These are phyloP conservation scores for Diloba caeruleocephala DNA, from an alignment of 2,888 invertebrate genomes.

Conservation along the genomic window DNA sequence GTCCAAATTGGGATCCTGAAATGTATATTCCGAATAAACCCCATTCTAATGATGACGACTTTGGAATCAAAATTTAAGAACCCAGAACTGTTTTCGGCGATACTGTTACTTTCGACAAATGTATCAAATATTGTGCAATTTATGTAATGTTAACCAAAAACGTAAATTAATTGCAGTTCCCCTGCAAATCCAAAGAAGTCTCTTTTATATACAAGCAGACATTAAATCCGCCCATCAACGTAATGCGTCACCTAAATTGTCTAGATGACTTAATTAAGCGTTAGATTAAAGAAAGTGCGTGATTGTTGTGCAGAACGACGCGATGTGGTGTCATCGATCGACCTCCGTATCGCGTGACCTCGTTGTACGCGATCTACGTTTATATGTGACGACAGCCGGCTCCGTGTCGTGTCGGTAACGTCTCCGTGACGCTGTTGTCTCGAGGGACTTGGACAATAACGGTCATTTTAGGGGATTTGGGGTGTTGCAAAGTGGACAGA, in stretches of 20 bases:
- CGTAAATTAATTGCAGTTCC: slow-evolving; percentile 12
- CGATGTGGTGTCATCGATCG: slow-evolving; percentile 56
- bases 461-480: slow-evolving; percentile 9
- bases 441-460: slow-evolving; percentile 10
- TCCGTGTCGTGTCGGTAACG: slow-evolving; percentile 21
- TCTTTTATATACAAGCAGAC: slow-evolving; percentile 19
- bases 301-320: slow-evolving; percentile 47
- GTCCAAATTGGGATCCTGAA: too few relatives aligned
- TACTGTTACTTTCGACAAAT: too few relatives aligned
- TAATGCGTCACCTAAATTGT: slow-evolving; percentile 38
- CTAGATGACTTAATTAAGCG: slow-evolving; percentile 46
- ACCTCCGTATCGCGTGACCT: slow-evolving; percentile 50
- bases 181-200: slow-evolving; percentile 26
- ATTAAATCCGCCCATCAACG: slow-evolving; percentile 36
- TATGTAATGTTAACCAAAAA: too few relatives aligned
- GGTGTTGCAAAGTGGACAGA: slow-evolving; percentile 30
- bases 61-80: too few relatives aligned
- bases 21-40: too few relatives aligned
- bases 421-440: slow-evolving; percentile 14
- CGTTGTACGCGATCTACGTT: slow-evolving; percentile 16
- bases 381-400: slow-evolving; percentile 22
- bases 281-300: slow-evolving; percentile 55
- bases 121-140: too few relatives aligned
- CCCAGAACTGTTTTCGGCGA: too few relatives aligned
- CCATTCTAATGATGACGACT: too few relatives aligned